Conservation (phyloP, 1,140 invertebrate genomes). For the Nixonia krombeini region DNA sequence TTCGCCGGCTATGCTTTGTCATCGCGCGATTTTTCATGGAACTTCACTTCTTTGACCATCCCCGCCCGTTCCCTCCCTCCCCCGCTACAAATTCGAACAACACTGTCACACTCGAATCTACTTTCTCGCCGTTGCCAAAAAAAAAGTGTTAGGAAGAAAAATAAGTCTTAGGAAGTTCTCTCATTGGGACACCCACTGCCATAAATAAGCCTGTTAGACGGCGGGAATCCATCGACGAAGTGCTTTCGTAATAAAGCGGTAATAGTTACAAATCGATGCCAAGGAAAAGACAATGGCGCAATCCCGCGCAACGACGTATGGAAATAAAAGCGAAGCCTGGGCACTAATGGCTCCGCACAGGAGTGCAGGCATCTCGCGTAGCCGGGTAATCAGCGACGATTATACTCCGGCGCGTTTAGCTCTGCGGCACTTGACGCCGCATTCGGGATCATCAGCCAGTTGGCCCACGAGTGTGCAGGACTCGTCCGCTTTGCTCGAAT, state of each 20-base stretch:
- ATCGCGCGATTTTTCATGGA: constrained; percentile 36
- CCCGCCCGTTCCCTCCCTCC: background rate
- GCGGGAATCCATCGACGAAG: no score
- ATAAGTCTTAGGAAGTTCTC: no score
- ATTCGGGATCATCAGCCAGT: constrained; percentile 39
- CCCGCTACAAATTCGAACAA: no score
- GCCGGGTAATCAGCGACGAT: constrained; percentile 46
- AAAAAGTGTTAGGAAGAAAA: no score
- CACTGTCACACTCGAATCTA: no score
- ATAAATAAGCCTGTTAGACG: no score
- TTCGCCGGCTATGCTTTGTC: constrained; percentile 36
- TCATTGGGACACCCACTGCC: no score
- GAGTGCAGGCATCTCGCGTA: constrained; percentile 23
- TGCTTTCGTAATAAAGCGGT: constrained; percentile 1
- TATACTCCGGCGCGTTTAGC: constrained; percentile 23
- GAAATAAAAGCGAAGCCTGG: constrained; percentile 29
- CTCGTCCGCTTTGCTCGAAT: constrained; percentile 28
- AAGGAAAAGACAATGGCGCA: constrained; percentile 28
- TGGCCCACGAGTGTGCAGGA: constrained; percentile 37
- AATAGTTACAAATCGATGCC: constrained; percentile 1
- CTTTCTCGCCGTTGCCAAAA: no score
- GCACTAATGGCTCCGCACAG: constrained; percentile 19
- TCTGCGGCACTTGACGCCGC: constrained; percentile 31
- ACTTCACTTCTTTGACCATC: background rate
- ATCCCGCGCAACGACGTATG: constrained; percentile 13